Base-by-base conservation (phyloP, 2,113 vertebrate species). In the Corydoras sp. region DNA sequence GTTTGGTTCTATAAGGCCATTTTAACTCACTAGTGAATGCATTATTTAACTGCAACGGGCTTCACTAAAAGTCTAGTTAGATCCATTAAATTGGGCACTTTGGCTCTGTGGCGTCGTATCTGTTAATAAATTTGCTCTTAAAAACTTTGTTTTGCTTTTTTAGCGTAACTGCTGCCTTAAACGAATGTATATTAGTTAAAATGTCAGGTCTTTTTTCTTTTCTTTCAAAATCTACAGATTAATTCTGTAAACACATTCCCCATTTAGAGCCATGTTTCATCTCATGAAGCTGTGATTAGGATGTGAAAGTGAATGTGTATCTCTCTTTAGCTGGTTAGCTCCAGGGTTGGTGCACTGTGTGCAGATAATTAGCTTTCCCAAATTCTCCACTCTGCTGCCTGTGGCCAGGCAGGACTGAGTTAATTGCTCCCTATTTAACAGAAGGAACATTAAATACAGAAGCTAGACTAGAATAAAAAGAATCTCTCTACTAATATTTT, bases 351-450 rank as follows among this genome's bases (percentile, higher is more conserved):
- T 78, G 50, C 70, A 43, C 71, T 75, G 72, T 72, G 65, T 75
- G 62, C 58, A 65, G 62, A 72, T 79, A 76, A 77, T 79, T 77
- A 68, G 77, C 58, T 66, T 72, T 65, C 56, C 68, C 56, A 55
- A 68, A 73, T 73, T 77, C 73, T 68, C 18, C 56, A 54, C 67
- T 69, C 43, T 53, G 56, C 69, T 76, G 74, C 64, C 66, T n/a
- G 30, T 73, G 70, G 68, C 65, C 70, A 73, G 69, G 59, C 70
- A 74, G 72, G 58, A 74, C 72, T 56, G 51, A 68, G 65, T 68
- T 74, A 74, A 74, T 68, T 74, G 72, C 58, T 74, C 53, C 65
- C 58, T 62, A 68, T 62, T 74, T 68, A 74, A 74, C 65, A 56
- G 51, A 32, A 62, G 51, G 65, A 62, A 74, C 72, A 74, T 62